Evolutionary conservation across 2,888 invertebrate genomes (phyloP).

Genomic region (Eristalinus aeneus): DNA sequence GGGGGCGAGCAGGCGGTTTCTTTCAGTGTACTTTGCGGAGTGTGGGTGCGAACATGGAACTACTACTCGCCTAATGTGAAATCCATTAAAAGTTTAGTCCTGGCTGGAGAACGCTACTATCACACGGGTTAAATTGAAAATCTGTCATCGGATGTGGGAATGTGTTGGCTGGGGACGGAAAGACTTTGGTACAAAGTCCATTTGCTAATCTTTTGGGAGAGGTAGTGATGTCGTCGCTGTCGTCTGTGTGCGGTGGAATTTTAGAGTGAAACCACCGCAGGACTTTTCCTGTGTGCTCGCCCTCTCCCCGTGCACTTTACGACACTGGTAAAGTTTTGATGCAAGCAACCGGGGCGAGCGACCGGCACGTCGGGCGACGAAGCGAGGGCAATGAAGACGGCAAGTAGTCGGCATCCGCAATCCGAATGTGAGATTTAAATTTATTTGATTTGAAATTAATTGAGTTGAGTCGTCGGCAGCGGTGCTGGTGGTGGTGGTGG

Average conservation of each 20-base stretch:
- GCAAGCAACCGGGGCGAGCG: slow-evolving; percentile 55
- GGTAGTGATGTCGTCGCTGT: slow-evolving; percentile 21
- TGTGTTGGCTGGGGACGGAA: not conserved
- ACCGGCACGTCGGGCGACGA: slow-evolving; percentile 13
- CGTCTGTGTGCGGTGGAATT: slow-evolving; percentile 44
- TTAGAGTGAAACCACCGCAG: slow-evolving; percentile 29
- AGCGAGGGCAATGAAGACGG: not conserved
- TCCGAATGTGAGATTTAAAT: slow-evolving; percentile 62
- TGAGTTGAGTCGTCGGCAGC: slow-evolving; percentile 59
- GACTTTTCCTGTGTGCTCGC: slow-evolving; percentile 8
- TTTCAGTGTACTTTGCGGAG: not conserved
- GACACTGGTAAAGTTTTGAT: slow-evolving; percentile 48
- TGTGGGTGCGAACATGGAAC: slow-evolving; percentile 63
- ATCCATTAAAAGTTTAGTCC: slow-evolving; percentile 70
- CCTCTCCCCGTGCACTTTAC: slow-evolving; percentile 22
- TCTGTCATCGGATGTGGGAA: slow-evolving; percentile 59
- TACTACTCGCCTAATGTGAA: slow-evolving; percentile 69
- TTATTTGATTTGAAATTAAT: slow-evolving; percentile 70
- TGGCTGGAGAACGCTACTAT: slow-evolving; percentile 47
- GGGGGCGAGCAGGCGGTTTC: not conserved
- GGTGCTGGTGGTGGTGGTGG: not conserved
- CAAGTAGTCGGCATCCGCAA: not conserved
- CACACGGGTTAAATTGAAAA: slow-evolving; percentile 69
- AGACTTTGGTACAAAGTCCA: slow-evolving; percentile 55
- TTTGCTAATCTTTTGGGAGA: slow-evolving; percentile 65